Evolutionary conservation across 2,888 invertebrate species (phyloP).

Genomic region (Phyllotreta cruciferae): DNA sequence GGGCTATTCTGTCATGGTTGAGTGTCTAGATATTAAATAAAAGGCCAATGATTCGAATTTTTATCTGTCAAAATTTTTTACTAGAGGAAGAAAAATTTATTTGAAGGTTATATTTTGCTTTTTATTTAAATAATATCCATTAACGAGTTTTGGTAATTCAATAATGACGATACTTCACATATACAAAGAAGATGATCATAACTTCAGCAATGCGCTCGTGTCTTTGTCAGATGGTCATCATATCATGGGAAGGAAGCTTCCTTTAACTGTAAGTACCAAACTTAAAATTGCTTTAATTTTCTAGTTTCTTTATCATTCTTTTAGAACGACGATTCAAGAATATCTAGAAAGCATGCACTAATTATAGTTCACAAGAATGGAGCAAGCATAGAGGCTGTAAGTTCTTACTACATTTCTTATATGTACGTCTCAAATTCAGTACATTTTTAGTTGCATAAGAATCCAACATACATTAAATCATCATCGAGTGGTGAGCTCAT

Average conservation of each 20-base stretch:
- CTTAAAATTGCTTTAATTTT: neutral
- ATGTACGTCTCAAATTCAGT: neutral
- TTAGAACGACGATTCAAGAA: constrained; percentile 63
- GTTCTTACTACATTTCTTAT: constrained; percentile 17
- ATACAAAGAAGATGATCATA: constrained; percentile 36
- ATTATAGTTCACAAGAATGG: constrained; percentile 58
- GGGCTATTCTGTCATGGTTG: too few relatives aligned
- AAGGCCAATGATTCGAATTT: too few relatives aligned
- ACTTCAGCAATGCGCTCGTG: constrained; percentile 32
- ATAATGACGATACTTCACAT: constrained; percentile 40
- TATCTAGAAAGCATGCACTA: constrained; percentile 64
- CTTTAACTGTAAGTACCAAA: constrained; percentile 42
- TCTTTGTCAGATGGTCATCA: constrained; percentile 43
- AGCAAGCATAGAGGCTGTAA: constrained; percentile 60
- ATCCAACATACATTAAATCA: constrained; percentile 2
- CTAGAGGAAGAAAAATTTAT: neutral
- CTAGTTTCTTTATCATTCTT: constrained; percentile 38
- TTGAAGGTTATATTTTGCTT: too few relatives aligned
- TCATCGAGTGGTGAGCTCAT: too few relatives aligned
- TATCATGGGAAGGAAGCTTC: constrained; percentile 44
- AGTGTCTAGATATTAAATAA: too few relatives aligned
- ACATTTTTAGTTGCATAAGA: constrained; percentile 7
- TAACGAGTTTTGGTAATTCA: neutral
- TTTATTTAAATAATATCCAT: too few relatives aligned
- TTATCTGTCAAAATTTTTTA: neutral